Base-by-base conservation (phyloP, 2,797 vertebrate species). In the Parambassis ranga region DNA sequence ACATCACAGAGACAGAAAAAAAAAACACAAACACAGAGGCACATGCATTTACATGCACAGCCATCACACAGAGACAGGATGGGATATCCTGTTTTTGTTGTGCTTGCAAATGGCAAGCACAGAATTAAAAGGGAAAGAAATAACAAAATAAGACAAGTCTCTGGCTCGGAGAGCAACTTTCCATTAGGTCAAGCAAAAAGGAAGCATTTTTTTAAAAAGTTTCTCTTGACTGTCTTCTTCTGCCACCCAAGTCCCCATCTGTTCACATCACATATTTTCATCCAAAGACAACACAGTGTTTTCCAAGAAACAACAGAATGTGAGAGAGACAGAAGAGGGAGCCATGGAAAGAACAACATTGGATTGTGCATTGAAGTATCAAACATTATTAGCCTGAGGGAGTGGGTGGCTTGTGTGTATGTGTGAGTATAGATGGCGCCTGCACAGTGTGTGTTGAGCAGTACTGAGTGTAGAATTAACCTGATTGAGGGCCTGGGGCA, bases 11-110 rank as follows among this genome's bases (percentile, higher is more conserved):
- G 18, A 71, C 35, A 69, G 26, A 49, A 46, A 30, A 22, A 9
- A 56, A 59, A 39, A 52, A 10, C 15, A 55, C 37, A 67, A 65
- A 75, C 62, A 65, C 50, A 46, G 33, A 67, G 15, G 48, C 76
- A 68, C 58, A 71, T 38, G 64, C 22, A 8, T 46, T 60, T 66
- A 70, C 66, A 79, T 62, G 47, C 49, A 20, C 38, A 59, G 42
- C 37, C 77, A 38, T 32, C 73, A 65, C 65, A 49, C 44, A 19
- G 49, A 20, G 66, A 31, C 50, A 28, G 49, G 57, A 83, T 42
- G 67, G 81, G 76, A 83, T 84, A 82, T 86, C 85, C 86, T 87
- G 86, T 84, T 85, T 79, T 88, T 86, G 81, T 85, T 86, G 77
- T 69, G 61, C 49, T 59, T 62, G 51, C 65, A 42, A 67, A 49